Base-by-base conservation (phyloP, 2,113 vertebrate genomes). In the Thymallus thymallus region DNA sequence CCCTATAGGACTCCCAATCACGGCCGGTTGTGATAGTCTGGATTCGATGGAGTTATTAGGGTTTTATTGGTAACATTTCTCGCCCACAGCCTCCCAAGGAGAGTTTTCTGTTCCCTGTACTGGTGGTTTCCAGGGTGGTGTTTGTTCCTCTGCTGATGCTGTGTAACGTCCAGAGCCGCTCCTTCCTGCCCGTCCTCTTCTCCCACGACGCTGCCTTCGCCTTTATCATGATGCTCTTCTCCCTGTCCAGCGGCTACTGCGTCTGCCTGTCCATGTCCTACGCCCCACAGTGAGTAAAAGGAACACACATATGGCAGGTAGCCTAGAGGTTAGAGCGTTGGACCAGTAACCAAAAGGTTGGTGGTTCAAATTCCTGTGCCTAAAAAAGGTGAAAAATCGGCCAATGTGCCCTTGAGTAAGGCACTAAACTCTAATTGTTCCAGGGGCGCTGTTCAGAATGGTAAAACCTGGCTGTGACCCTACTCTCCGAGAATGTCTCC, bases 211-310 rank as follows among this genome's bases (percentile, higher is more conserved):
- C 68, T 2, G 84, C 71, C 0, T 97, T 97, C 81, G 56, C 90
- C 29, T 3, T 69, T 23, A 93, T 97, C 87, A 96, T 97, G 95
- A 16, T 83, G 1, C 46, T 94, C 4, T 96, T 97, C 69, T 93
- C 95, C 0, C 0, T 94, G 65, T 93, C 93, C 89, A 97, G 95
- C 0, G 95, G 95, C 66, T 97, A 96, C 86, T 94, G 91, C 0
- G 92, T 95, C 74, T 95, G 94, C 68, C 92, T 96, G 6, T 93
- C 94, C 84, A 96, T 97, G 95, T 94, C 94, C 74, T 94, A 96
- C 74, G 95, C 95, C 0, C 95, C 95, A 18, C 94, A 94, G 95
- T 97, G 82, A 93, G 93, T 92, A 7, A 9, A 41, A 41, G 35
- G 1, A 3, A 24, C 65, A 60, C 18, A 20, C 16, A 41, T 7